Percentiles rank a stretch among this genome's conserved stretches.
These are phyloP conservation scores for Phyllostomus discolor DNA, from an alignment of 2,113 vertebrate genomes.

Conservation along the genomic window DNA sequence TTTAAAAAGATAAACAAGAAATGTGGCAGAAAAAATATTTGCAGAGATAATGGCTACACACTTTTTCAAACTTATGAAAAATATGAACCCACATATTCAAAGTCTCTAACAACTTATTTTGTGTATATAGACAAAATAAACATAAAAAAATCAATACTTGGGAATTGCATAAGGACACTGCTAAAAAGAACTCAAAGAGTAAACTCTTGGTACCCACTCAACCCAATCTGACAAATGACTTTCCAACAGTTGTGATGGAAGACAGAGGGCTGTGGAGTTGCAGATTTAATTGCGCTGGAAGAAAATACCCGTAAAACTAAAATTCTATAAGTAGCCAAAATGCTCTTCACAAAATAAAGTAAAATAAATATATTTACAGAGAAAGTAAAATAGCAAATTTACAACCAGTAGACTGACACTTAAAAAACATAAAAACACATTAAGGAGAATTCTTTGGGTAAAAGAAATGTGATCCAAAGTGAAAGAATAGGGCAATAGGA, in stretches of 20 bases:
- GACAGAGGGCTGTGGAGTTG: neutral
- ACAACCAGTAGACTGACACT: fast-evolving
- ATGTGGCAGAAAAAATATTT: neutral
- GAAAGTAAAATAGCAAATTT: neutral
- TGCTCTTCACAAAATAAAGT: neutral
- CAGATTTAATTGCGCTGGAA: fast-evolving
- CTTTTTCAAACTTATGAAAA: neutral
- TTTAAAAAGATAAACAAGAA: neutral
- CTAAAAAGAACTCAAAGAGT: neutral
- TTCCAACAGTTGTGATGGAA: neutral
- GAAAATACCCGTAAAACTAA: neutral
- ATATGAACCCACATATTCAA: neutral
- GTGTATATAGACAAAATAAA: neutral
- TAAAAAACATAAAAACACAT: neutral
- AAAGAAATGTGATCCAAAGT: neutral
- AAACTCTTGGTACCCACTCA: no score
- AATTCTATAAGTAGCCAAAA: neutral
- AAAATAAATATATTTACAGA: neutral
- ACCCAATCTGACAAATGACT: neutral
- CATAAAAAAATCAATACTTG: neutral
- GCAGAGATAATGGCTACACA: neutral
- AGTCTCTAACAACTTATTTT: neutral
- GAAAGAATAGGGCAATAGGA: neutral
- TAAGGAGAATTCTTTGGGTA: neutral
- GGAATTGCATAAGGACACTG: neutral